These are phyloP conservation scores for Colossoma macropomum DNA, from an alignment of 2,113 vertebrate species.

Conservation along the genomic window DNA sequence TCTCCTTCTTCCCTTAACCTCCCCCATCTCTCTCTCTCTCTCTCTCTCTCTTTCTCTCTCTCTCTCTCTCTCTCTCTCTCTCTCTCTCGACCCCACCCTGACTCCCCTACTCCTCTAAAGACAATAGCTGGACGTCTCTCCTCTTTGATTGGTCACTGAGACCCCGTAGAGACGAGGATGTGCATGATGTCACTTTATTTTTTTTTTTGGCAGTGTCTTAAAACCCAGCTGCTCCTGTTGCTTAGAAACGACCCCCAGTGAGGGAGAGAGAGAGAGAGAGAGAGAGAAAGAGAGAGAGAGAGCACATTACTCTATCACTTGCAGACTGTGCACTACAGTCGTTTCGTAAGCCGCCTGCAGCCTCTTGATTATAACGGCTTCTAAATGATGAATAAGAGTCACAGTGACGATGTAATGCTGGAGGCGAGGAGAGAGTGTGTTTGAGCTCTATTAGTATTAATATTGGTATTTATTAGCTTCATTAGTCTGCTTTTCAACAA, in stretches of 20 bases:
- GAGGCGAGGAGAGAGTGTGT: no score
- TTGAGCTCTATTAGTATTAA: background rate
- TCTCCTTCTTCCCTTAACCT: background rate
- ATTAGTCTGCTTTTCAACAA: no score
- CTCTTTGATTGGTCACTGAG: constrained; percentile 13
- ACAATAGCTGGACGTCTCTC: constrained; percentile 31
- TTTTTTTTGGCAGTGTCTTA: constrained; percentile 38
- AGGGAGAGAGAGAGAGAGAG: background rate
- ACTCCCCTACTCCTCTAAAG: background rate
- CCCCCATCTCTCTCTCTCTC: background rate
- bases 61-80: background rate
- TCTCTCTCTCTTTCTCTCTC: background rate
- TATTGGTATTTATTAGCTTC: no score
- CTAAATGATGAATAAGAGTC: background rate
- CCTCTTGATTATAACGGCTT: background rate
- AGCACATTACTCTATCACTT: background rate
- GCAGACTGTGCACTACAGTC: background rate
- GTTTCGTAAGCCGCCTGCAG: background rate
- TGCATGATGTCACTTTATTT: constrained; percentile 55
- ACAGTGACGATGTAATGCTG: no score
- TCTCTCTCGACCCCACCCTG: constrained; percentile 7
- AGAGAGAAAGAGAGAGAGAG: background rate
- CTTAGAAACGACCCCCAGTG: constrained; percentile 44
- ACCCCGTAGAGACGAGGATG: constrained; percentile 15
- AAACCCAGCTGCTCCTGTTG: constrained; percentile 52